A percentile compares a stretch with the other conserved stretches of the same genome.
phyloP scores from a whole-genome alignment of 2,888 invertebrate species.

The Lissocephala sabroskyi region DNA sequence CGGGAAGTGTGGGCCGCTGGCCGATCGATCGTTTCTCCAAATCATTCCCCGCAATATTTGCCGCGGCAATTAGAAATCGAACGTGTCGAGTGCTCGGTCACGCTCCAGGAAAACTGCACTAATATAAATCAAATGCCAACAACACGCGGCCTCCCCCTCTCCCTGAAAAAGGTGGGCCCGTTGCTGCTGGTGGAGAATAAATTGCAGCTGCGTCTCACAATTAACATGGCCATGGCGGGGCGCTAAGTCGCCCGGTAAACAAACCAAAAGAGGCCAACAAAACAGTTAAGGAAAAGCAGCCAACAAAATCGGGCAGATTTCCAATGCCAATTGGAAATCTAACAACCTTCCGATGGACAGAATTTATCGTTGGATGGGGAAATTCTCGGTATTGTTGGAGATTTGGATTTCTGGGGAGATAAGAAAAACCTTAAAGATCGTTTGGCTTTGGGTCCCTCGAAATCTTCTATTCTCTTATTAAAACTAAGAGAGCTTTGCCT shows the following conservation, averaged over 20 bases:
- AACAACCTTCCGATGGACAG: no score
- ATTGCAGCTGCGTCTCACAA: constrained; percentile 31
- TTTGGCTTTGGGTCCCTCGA: no score
- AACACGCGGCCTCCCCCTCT: background rate
- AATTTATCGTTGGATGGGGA: no score
- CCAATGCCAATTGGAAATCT: constrained; percentile 5
- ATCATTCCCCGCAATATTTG: constrained; percentile 7
- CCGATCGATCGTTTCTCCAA: no score
- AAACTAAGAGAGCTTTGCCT: no score
- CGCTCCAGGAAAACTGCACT: constrained; percentile 22
- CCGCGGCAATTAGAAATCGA: constrained; percentile 13
- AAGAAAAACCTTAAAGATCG: no score
- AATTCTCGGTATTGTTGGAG: no score
- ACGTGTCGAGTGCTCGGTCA: constrained; percentile 15
- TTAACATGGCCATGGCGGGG: constrained; percentile 36
- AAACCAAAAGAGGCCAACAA: constrained; percentile 25
- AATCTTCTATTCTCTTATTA: no score
- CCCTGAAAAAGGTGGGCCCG: no score
- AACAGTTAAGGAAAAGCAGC: constrained; percentile 12
- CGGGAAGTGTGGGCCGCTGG: constrained; percentile 8
- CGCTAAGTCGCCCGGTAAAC: no score
- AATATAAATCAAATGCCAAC: constrained; percentile 5
- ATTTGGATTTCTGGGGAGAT: no score
- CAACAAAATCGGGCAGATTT: constrained; percentile 1
- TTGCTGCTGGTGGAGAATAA: background rate